Evolutionary conservation across 92 coral and sea anemone species (phyloP).

Genomic region (Parazoanthus darwini): DNA sequence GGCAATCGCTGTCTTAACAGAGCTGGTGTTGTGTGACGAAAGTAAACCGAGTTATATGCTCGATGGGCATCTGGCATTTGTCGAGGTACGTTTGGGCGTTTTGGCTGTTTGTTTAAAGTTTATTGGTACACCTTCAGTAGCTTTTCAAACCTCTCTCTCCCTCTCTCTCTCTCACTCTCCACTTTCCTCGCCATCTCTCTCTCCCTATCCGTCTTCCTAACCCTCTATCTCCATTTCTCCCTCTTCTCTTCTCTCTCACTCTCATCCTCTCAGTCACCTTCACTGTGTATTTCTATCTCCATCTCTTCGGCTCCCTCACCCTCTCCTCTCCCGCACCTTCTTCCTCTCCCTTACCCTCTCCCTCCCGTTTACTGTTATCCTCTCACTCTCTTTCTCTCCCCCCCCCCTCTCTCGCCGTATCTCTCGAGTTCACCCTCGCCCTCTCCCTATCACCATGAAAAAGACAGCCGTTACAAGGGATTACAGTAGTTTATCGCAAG

Average conservation of each 20-base stretch:
- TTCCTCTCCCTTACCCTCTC: not conserved
- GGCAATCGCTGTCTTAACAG: constrained; percentile 82
- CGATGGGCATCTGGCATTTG: constrained; percentile 87
- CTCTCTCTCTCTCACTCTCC: too few relatives aligned
- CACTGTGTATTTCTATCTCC: too few relatives aligned
- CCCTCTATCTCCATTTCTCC: too few relatives aligned
- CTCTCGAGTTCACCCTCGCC: not conserved
- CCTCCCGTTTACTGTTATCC: not conserved
- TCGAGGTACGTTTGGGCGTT: constrained; percentile 65
- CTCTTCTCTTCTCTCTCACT: too few relatives aligned
- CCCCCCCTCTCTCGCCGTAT: not conserved
- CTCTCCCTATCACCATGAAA: too few relatives aligned
- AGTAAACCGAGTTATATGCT: constrained; percentile 59
- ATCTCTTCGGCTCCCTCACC: not conserved
- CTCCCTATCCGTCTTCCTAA: too few relatives aligned
- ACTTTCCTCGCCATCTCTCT: too few relatives aligned
- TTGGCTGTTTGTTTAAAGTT: not conserved
- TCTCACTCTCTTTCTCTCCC: not conserved
- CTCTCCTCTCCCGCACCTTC: not conserved
- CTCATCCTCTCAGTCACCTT: too few relatives aligned
- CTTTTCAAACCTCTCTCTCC: too few relatives aligned
- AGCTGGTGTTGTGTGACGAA: constrained; percentile 69
- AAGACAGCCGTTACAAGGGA: too few relatives aligned
- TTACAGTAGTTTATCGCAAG: too few relatives aligned
- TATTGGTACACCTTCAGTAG: not conserved